A percentile compares a stretch with the other conserved stretches of the same genome.
These are phyloP conservation scores for Phortica okadai DNA, from an alignment of 2,888 invertebrate genomes.

Conservation along the genomic window DNA sequence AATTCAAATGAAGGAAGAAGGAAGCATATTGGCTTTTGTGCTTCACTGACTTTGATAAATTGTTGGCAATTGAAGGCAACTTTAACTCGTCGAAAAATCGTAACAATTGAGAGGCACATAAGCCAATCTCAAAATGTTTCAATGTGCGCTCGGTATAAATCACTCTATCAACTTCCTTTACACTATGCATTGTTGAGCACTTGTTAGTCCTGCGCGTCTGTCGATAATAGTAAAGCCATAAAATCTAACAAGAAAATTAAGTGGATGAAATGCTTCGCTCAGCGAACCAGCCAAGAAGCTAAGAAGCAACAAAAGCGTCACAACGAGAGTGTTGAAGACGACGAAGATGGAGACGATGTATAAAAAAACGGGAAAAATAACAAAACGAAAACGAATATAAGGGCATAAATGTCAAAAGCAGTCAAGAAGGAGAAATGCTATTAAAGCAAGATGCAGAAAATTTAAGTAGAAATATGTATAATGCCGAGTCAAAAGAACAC, in stretches of 20 bases:
- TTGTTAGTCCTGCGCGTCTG: constrained; percentile 35
- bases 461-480: background rate
- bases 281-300: no score
- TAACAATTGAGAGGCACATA: no score
- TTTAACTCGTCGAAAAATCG: no score
- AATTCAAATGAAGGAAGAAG: no score
- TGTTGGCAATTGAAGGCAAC: no score
- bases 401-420: constrained; percentile 67
- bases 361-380: background rate
- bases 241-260: constrained; percentile 61
- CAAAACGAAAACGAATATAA: constrained; percentile 19
- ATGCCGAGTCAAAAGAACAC: background rate
- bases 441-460: background rate
- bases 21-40: no score
- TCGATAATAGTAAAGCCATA: constrained; percentile 61
- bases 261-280: constrained; percentile 44
- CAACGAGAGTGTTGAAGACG: no score
- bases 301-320: no score
- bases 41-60: no score
- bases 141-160: constrained; percentile 44
- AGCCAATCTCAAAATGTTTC: no score
- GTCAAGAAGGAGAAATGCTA: constrained; percentile 54
- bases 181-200: constrained; percentile 27
- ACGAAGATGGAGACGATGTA: no score
- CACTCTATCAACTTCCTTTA: constrained; percentile 53